Evolutionary conservation across 2,888 invertebrate species (phyloP), one percentile per base, ranked within the genome.

Genomic region (Heliconius erato): DNA sequence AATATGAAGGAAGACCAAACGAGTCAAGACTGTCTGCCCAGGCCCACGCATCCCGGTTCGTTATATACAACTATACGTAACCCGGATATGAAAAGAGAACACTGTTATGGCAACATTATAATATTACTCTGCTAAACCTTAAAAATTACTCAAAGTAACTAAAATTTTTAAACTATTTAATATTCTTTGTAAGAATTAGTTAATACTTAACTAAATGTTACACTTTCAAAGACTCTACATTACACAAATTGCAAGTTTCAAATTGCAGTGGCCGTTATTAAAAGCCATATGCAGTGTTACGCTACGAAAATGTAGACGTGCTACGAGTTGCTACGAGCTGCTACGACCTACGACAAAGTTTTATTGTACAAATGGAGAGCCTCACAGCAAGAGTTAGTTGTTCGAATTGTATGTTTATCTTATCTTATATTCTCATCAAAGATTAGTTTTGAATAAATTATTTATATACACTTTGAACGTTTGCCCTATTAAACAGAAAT

Each of bases 241-340:
- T 78, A 67, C 78, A 67, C 19, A 40, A 44, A 67, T 49, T 81
- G 69, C 65, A 78, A 80, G 82, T 83, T 83, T 78, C 54, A 72
- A 80, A 76, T 80, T 80, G 76, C 76, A 80, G 59, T 80, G 77
- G 77, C 80, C 80, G 78, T 83, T 80, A 83, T 83, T 83, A 80
- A 80, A 83, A 80, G 82, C 80, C 82, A 77, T 80, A 83, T 78
- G 82, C 65, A 80, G 65, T 77, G 71, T 76, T 78, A 81, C 81
- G 78, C 80, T 82, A 82, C 80, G 77, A 76, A 80, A 76, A 44
- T 68, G 80, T 80, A 80, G 80, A 79, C 78, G 40, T 68, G 79
- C 69, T 79, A 79, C 74, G 74, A 74, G 82, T 76, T 79, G 79
- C 82, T 82, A 82, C 82, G 79, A 79, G 79, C 76, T 44, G 67